Evolutionary conservation across 1,140 invertebrate genomes (phyloP), one percentile per base, ranked within the genome.

Genomic region (Coenobita brevimanus): DNA sequence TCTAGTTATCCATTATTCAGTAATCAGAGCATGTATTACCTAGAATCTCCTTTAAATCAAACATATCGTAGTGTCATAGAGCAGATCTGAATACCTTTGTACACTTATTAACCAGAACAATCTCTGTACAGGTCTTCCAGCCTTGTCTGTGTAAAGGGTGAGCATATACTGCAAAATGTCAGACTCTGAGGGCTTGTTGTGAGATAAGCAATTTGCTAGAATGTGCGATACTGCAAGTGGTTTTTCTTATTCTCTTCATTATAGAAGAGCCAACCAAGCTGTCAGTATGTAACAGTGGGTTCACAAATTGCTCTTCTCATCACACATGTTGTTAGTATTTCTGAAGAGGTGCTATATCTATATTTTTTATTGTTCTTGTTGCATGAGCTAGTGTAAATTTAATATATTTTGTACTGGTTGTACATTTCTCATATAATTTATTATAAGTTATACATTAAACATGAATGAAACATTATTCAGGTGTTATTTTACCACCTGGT

Each of bases 351-450:
- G 81, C 81, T 83, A 83, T 73, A 83, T 83, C 81, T 83, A 83
- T 83, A 83, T 83, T 83, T 83, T 83, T 81, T 81, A 81, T 81
- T 83, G 67, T 83, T 83, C 81, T 83, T 83, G 81, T 83, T 83
- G 81, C 81, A 73, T 83, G 81, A 73, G 69, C 81, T 83, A 83
- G 81, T 83, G 81, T 83, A 83, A 54, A 83, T 50, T 71, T 83
- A 83, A 83, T 83, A 83, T 83, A 83, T 83, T 83, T 83, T 83
- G 81, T 83, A 83, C 81, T 83, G 67, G 78, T 83, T 83, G 81
- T 83, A 83, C 81, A 83, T 83, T 83, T 83, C 81, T 81, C 78
- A 64, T 81, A 83, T 83, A 83, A 83, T 83, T 83, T 83, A 83
- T 83, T 83, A 67, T 83, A 83, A 83, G 81, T 83, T 83, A 83